A percentile compares a stretch with the other conserved stretches of the same genome.
Conservation (phyloP, 2,888 invertebrate species). For the Polylopha cassiicola region DNA sequence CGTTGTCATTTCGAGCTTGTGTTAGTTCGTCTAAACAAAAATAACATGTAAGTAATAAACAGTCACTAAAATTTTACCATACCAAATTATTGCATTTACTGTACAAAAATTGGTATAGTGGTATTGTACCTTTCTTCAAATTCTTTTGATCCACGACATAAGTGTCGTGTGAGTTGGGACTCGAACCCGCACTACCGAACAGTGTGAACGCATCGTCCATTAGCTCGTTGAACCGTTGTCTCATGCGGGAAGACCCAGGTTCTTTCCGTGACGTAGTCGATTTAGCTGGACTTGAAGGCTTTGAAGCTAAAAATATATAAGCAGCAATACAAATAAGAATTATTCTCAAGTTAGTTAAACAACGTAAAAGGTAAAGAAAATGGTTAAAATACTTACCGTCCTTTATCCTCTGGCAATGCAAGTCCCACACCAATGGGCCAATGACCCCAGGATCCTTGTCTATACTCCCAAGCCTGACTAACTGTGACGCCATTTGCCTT, state of each 20-base stretch:
- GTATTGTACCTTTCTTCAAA: slow-evolving; percentile 31
- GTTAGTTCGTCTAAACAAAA: slow-evolving; percentile 37
- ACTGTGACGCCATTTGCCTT: slow-evolving; percentile 66
- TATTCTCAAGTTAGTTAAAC: too few species aligned
- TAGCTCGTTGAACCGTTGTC: slow-evolving; percentile 85
- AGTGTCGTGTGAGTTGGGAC: slow-evolving; percentile 61
- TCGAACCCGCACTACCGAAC: slow-evolving; percentile 81
- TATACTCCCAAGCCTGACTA: slow-evolving; percentile 83
- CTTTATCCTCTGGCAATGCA: slow-evolving; percentile 83
- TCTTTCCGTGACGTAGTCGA: slow-evolving; percentile 41
- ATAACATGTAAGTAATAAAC: not conserved
- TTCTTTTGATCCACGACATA: slow-evolving; percentile 43
- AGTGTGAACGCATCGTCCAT: slow-evolving; percentile 88
- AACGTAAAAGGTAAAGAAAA: too few species aligned
- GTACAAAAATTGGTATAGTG: too few species aligned
- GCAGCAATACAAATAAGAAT: too few species aligned
- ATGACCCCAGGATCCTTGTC: slow-evolving; percentile 89
- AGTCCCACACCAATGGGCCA: slow-evolving; percentile 90
- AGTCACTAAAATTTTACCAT: too few species aligned
- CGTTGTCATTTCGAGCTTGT: slow-evolving; percentile 67
- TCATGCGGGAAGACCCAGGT: slow-evolving; percentile 78
- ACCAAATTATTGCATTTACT: too few species aligned
- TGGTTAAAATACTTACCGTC: slow-evolving; percentile 66
- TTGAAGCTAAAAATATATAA: slow-evolving; percentile 51
- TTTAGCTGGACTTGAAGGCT: slow-evolving; percentile 51